phyloP scores from a whole-genome alignment of 2,113 vertebrate genomes.

The Empidonax traillii region DNA sequence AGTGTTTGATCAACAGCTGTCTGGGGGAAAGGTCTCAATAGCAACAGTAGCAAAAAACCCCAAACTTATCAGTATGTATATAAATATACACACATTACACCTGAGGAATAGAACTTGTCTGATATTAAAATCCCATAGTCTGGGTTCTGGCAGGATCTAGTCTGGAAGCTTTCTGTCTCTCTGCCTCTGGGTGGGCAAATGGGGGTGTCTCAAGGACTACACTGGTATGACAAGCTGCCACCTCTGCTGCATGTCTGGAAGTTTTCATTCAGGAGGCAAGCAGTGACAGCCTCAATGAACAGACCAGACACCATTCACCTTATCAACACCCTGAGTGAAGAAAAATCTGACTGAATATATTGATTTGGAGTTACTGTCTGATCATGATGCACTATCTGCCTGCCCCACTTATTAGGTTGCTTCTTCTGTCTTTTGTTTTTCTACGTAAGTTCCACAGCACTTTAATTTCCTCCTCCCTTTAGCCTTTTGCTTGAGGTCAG shows the following conservation, averaged over 20 bases:
- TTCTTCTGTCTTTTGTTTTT: neutral
- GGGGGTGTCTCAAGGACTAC: neutral
- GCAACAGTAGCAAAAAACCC: neutral
- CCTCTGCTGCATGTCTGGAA: fast-evolving
- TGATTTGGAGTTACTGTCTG: neutral
- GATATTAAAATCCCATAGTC: neutral
- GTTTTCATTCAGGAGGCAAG: neutral
- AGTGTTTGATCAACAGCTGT: neutral
- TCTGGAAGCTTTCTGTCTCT: fast-evolving
- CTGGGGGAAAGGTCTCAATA: neutral
- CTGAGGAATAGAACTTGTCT: neutral
- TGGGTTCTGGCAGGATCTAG: neutral
- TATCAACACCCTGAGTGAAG: neutral
- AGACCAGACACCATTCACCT: neutral
- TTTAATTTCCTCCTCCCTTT: neutral
- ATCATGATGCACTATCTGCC: neutral
- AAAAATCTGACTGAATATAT: neutral
- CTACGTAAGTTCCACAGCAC: neutral
- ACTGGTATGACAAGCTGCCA: neutral
- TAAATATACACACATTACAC: neutral
- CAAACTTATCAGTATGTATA: neutral
- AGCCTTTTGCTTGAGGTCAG: neutral
- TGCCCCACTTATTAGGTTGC: neutral
- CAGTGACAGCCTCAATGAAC: neutral
- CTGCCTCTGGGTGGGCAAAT: neutral